Evolutionary conservation across 2,888 invertebrate species (phyloP).

Genomic region (Aelia acuminata): DNA sequence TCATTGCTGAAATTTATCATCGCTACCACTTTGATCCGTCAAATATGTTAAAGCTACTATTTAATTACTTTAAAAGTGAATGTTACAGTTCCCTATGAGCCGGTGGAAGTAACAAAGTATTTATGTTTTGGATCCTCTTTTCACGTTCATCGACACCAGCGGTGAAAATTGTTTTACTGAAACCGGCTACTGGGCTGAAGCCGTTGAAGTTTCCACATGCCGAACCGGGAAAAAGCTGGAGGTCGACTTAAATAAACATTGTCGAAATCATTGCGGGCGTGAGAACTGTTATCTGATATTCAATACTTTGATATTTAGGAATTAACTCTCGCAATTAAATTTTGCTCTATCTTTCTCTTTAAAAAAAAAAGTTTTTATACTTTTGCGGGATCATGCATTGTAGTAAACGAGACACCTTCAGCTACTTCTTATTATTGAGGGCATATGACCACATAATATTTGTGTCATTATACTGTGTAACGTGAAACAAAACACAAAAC

Average conservation of each 20-base stretch:
- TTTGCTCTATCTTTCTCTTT: too few species aligned
- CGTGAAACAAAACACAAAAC: too few species aligned
- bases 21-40: background rate
- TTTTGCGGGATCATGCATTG: too few species aligned
- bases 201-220: too few species aligned
- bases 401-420: too few species aligned
- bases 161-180: background rate
- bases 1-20: background rate
- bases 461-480: too few species aligned
- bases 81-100: background rate
- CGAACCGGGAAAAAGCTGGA: background rate
- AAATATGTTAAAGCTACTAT: background rate
- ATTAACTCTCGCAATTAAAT: too few species aligned
- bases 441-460: too few species aligned
- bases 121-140: background rate
- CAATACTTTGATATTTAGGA: background rate
- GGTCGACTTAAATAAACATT: conserved; percentile 1
- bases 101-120: background rate
- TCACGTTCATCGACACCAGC: background rate
- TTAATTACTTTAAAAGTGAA: conserved; percentile 16
- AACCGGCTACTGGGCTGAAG: background rate
- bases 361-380: too few species aligned
- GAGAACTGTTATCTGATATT: background rate
- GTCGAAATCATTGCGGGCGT: background rate
- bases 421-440: too few species aligned